Base-by-base conservation (phyloP, 2,888 invertebrate species). In the Axea sp. region DNA sequence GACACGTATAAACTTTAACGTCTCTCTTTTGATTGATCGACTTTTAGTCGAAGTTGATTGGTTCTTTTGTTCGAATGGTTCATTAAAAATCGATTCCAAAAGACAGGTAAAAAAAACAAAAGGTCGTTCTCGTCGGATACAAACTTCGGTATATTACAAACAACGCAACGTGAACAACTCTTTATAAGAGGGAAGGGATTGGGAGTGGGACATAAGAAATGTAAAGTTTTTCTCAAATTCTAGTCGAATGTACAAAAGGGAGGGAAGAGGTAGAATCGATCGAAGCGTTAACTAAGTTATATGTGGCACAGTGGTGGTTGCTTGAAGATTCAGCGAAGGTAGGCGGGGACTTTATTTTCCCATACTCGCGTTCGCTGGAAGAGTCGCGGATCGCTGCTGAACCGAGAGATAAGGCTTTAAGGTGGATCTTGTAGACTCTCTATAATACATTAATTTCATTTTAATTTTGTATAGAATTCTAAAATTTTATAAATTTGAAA, bases 371-470 rank as follows among this genome's bases (percentile, higher is more conserved):
- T 94, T 94, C 84, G 94, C 94, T 84, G 96, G 96, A 88, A 96
- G 91, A 81, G 96, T 96, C 77, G 95, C 95, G 85, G 95, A 95
- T 89, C 95, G 92, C 90, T 95, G 95, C 88, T 92, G 91, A 79
- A 91, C 90, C 87, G 92, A 91, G 89, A 92, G 89, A 87, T 92
- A 93, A 78, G 93, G 91, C 89, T 93, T 94, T 86, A 93, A 88
- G 84, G 92, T 92, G 80, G 94, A 94, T 82, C 94, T 91, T 85
- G 94, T 94, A 26, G 94, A 94, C 87, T 94, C 94, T 89, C 94
- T 94, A 90, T 30, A 89, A 78, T n/a, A n/a, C n/a, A n/a, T n/a
- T n/a, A n/a, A n/a, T n/a, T n/a, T n/a, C n/a, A n/a, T n/a, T n/a
- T n/a, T n/a, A n/a, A n/a, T n/a, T n/a, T n/a, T n/a, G n/a, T n/a